Evolutionary conservation across 2,113 vertebrate genomes (phyloP), one percentile per base, ranked within the genome.

Genomic region (Sceloporus tristichus): DNA sequence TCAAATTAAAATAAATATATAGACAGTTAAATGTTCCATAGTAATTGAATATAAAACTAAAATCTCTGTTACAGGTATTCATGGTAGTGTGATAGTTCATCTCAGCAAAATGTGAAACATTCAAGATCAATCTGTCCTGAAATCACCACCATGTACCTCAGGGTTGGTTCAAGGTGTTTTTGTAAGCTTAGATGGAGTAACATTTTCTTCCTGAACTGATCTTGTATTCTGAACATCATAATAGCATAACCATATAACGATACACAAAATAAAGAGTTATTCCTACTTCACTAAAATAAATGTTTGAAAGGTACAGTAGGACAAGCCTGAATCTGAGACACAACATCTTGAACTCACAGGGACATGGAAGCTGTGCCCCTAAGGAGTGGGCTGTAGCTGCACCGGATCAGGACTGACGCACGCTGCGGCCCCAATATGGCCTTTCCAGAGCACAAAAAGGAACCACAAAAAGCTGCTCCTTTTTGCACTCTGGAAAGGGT

Each of bases 21-120:
- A 40, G 62, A 0, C 27, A 83, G 29, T 27, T 40, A 3, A 10
- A 1, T 0, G 6, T 85, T 29, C 83, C 75, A 19, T 70, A 5
- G 78, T 19, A 2, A 73, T 48, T 23, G 19, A 76, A 5, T 85
- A 0, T 1, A 18, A 87, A 71, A 4, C n/a, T 80, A 66, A 87
- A 56, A 42, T 81, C 68, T 87, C 68, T 62, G 53, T 81, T 73
- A 81, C 34, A 81, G 68, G 38, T 81, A 62, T 87, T 81, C 29
- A 25, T 9, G 59, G 66, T 48, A 59, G 62, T 74, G 34, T 7
- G 38, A 21, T 80, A 29, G 53, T 29, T 23, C 0, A 29, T 62
- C 25, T 87, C 9, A 38, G 70, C 0, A n/a, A 81, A 81, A 54
- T 38, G 1, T 54, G 77, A 86, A 86, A 40, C 21, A 71, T 71